Evolutionary conservation across 2,113 vertebrate genomes (phyloP).

Genomic region (Cyanoramphus novaezelandiae): DNA sequence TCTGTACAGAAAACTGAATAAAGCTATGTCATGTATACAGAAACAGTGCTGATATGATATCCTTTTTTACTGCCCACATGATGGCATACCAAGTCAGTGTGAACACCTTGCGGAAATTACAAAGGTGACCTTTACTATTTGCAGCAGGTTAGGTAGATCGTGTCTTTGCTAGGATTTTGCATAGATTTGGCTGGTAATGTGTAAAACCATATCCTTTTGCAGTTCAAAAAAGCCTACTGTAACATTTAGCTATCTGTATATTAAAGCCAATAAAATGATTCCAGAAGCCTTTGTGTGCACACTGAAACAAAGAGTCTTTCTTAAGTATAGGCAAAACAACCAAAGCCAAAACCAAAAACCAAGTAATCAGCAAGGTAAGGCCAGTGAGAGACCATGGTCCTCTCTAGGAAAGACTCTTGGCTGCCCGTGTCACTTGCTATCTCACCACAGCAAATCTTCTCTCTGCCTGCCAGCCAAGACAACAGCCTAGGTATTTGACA

Average conservation of each 20-base stretch:
- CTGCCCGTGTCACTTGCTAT: background rate
- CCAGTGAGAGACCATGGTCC: accelerated
- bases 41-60: background rate
- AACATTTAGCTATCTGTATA: background rate
- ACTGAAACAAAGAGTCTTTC: background rate
- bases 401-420: background rate
- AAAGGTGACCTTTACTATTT: background rate
- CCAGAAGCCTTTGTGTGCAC: background rate
- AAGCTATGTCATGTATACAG: background rate
- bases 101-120: background rate
- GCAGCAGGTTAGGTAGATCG: background rate
- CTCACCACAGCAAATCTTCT: background rate
- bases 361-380: background rate
- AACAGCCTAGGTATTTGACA: background rate
- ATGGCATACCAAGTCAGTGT: background rate
- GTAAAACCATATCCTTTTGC: background rate
- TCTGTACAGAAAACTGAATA: background rate
- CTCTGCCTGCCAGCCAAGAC: background rate
- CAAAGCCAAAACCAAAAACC: background rate
- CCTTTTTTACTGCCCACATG: background rate
- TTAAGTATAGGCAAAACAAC: background rate
- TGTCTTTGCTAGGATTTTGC: background rate
- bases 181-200: background rate
- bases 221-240: background rate
- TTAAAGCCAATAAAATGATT: background rate